Base-by-base conservation (phyloP, 2,113 vertebrate genomes). In the Platichthys flesus region DNA sequence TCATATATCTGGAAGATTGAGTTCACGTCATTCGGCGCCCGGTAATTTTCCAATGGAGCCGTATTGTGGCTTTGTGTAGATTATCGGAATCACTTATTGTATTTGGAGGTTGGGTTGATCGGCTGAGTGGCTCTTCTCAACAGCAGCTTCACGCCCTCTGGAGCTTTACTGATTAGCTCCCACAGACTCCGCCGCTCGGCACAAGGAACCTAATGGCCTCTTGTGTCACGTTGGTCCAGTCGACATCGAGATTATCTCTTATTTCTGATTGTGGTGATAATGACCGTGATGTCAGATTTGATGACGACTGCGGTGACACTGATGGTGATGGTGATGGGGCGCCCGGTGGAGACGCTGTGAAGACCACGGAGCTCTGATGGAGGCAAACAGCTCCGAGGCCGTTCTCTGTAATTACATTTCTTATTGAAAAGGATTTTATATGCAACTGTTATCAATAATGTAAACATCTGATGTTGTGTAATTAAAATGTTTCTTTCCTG, bases 381-480 rank as follows among this genome's bases (percentile, higher is more conserved):
- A 9, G 67, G 47, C 21, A 57, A 79, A 60, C 0, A 9, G 61
- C 69, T 57, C 23, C 35, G 51, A 77, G 66, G 49, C 74, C 26
- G 21, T 81, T 81, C 59, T 49, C 47, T 76, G 76, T 74, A 73
- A 83, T 85, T 68, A 31, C 7, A 63, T 31, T 77, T 81, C 63
- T 37, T 26, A 71, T 73, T 62, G 57, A 74, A 73, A 63, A 54
- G 20, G 0, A 63, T 74, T 79, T 55, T 42, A 74, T 65, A 45
- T 16, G 15, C 62, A 40, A 68, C 57, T 68, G 23, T 7, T 60
- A 86, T 91, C 57, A 89, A 88, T 90, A 88, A 88, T 85, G 67
- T 76, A 78, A 83, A 80, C 80, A 84, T 76, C 68, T 82, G 71
- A 58, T 82, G 47, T 66, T 82, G 47, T 66, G 49, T 85, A 72